These are phyloP conservation scores for Itoplectis maculator DNA, from an alignment of 2,888 invertebrate species.

Conservation along the genomic window DNA sequence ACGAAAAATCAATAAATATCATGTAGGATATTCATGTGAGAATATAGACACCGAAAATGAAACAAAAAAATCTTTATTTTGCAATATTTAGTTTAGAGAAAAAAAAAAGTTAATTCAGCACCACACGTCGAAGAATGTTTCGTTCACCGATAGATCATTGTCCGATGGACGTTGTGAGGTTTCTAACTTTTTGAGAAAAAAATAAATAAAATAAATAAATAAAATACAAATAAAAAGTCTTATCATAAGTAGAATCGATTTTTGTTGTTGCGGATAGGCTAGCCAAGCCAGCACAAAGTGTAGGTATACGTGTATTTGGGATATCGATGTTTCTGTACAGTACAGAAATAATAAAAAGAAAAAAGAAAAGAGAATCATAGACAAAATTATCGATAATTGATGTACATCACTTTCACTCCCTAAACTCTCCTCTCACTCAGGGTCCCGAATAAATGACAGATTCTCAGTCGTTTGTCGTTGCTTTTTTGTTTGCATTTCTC, in stretches of 20 bases:
- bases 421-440: slow-evolving; percentile 11
- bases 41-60: slow-evolving; percentile 36
- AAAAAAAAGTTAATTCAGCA: slow-evolving; percentile 15
- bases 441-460: not conserved
- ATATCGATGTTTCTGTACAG: slow-evolving; percentile 77
- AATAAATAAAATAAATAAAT: not conserved
- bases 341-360: slow-evolving; percentile 76
- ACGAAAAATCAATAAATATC: slow-evolving; percentile 57
- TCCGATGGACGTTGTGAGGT: slow-evolving; percentile 66
- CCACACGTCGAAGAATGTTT: slow-evolving; percentile 21
- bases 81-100: slow-evolving; percentile 22
- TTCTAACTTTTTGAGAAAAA: slow-evolving; percentile 71
- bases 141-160: slow-evolving; percentile 14
- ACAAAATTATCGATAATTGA: slow-evolving; percentile 5
- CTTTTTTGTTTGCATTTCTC: slow-evolving; percentile 23
- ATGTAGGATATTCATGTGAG: slow-evolving; percentile 63
- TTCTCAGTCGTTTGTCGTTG: not conserved
- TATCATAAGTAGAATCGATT: slow-evolving; percentile 31
- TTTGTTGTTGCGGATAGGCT: slow-evolving; percentile 22
- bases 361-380: slow-evolving; percentile 26
- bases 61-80: slow-evolving; percentile 34
- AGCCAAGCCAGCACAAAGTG: slow-evolving; percentile 71
- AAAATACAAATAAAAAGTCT: slow-evolving; percentile 27
- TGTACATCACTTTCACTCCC: slow-evolving; percentile 59
- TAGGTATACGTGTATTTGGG: slow-evolving; percentile 73